phyloP scores from a whole-genome alignment of 1,140 invertebrate species.

The Brachionus koreanus region DNA sequence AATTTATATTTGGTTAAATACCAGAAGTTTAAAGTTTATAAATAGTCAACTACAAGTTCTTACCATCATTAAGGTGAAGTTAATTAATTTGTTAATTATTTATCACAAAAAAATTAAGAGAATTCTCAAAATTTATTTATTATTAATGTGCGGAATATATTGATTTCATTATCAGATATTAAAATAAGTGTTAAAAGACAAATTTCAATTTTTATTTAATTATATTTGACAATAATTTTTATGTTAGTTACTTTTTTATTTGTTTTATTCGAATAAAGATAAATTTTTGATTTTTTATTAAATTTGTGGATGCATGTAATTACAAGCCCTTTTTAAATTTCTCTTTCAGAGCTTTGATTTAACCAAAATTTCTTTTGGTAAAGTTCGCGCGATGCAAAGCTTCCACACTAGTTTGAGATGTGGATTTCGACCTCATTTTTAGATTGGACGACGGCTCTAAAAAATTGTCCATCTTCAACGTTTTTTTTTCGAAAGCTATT shows the following conservation, averaged over 20 bases:
- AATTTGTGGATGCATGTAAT: constrained; percentile 5
- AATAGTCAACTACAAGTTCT: neutral
- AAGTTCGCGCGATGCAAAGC: too few relatives aligned
- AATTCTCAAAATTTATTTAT: neutral
- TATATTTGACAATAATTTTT: neutral
- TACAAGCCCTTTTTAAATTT: too few relatives aligned
- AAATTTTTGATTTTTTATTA: constrained; percentile 9
- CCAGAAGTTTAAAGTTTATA: neutral
- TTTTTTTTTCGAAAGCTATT: too few relatives aligned
- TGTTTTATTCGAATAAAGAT: neutral
- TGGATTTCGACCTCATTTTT: too few relatives aligned
- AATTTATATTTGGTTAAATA: neutral
- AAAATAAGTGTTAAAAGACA: neutral
- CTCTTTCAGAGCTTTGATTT: too few relatives aligned
- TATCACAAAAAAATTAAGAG: neutral
- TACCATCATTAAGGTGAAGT: neutral
- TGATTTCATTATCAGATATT: neutral
- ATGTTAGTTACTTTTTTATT: neutral
- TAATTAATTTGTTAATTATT: neutral
- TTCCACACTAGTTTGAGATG: too few relatives aligned
- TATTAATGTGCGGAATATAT: neutral
- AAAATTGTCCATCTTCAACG: too few relatives aligned
- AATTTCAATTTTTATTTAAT: constrained; percentile 4
- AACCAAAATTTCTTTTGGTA: too few relatives aligned
- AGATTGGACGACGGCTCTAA: too few relatives aligned